Percentiles rank a stretch among this genome's conserved stretches.
Evolutionary conservation across 2,797 vertebrate species (phyloP).

Genomic region (Centropyge bicolor): DNA sequence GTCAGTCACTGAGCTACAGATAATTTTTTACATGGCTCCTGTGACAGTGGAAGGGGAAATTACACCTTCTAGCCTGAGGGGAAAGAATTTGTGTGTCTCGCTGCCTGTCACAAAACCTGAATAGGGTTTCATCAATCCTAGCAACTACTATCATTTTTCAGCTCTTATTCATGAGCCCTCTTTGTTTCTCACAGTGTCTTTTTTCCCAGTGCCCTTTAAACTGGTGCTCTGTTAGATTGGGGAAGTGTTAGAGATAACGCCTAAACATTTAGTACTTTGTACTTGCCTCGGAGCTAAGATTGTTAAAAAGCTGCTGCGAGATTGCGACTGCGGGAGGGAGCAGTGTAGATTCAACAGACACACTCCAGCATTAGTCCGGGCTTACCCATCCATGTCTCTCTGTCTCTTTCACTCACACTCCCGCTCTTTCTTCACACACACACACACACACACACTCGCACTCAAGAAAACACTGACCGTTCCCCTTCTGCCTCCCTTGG

Average conservation of each 20-base stretch:
- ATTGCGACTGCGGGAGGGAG: constrained; percentile 73
- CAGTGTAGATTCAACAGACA: constrained; percentile 64
- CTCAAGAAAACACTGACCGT: constrained; percentile 39
- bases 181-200: constrained; percentile 75
- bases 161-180: constrained; percentile 74
- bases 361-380: constrained; percentile 65
- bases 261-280: constrained; percentile 84
- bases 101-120: constrained; percentile 79
- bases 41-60: constrained; percentile 81
- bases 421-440: constrained; percentile 30
- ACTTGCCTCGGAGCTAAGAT: constrained; percentile 83
- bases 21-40: constrained; percentile 76
- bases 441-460: constrained; percentile 40
- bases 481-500: constrained; percentile 44
- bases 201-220: constrained; percentile 78
- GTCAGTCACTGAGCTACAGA: constrained; percentile 68
- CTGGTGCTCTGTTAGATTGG: constrained; percentile 70
- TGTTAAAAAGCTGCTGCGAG: constrained; percentile 79
- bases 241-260: constrained; percentile 80
- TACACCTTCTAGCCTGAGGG: constrained; percentile 80
- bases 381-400: constrained; percentile 60
- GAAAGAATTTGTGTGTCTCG: constrained; percentile 76
- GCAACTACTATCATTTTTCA: constrained; percentile 82
- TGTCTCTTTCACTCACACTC: constrained; percentile 45
- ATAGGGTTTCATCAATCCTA: constrained; percentile 80